These are phyloP conservation scores for Gopherus flavomarginatus DNA, from an alignment of 2,113 vertebrate genomes.

Conservation along the genomic window DNA sequence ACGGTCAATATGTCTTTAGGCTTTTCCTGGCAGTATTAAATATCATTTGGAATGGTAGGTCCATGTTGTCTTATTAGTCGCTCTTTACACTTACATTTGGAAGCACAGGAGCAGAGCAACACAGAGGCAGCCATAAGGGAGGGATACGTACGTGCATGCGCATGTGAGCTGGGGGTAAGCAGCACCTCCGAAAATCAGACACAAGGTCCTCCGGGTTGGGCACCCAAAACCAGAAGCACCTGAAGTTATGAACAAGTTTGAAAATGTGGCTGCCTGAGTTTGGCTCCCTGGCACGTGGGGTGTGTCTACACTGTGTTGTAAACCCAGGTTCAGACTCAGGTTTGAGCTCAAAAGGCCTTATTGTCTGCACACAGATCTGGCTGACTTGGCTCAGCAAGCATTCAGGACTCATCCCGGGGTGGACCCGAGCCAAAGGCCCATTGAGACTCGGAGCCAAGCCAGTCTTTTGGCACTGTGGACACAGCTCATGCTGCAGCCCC, in stretches of 20 bases:
- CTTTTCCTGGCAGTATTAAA: constrained; percentile 52
- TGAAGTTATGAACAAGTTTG: no score
- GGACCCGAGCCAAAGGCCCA: no score
- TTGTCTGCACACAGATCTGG: background rate
- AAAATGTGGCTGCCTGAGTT: background rate
- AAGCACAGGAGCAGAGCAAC: rapidly evolving
- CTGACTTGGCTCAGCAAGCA: no score
- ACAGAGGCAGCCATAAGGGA: rapidly evolving
- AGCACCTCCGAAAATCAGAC: background rate
- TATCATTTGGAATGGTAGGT: constrained; percentile 30
- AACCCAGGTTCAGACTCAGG: no score
- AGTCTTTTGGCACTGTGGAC: background rate
- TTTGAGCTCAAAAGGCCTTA: background rate
- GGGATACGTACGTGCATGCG: rapidly evolving
- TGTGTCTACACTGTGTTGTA: background rate
- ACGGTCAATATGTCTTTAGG: constrained; percentile 15
- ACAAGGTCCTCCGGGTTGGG: background rate
- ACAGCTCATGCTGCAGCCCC: background rate
- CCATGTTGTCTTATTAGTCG: background rate
- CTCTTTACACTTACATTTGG: rapidly evolving
- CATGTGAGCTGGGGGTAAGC: background rate
- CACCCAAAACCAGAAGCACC: rapidly evolving
- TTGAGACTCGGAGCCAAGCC: background rate
- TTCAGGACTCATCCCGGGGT: no score
- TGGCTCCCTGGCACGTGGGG: background rate